Percentiles rank a stretch among this genome's conserved stretches.
Evolutionary conservation across 2,888 invertebrate genomes (phyloP).

Genomic region (Laothoe populi): DNA sequence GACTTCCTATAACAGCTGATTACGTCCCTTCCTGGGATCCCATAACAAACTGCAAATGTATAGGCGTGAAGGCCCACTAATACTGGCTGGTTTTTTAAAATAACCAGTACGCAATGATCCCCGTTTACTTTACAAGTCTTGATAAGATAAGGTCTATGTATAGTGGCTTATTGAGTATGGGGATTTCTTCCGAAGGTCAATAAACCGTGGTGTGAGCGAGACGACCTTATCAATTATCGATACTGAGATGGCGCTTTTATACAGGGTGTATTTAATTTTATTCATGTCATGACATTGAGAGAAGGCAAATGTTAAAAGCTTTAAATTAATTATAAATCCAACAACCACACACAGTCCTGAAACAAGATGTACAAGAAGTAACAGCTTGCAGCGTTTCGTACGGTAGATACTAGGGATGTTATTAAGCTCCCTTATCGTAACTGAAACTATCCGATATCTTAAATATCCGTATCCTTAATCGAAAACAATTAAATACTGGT

Average conservation of each 20-base stretch:
- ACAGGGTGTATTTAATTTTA: slow-evolving; percentile 47
- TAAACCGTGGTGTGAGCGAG: slow-evolving; percentile 69
- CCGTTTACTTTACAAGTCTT: not conserved
- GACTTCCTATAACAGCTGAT: not conserved
- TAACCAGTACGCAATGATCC: slow-evolving; percentile 39
- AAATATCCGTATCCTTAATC: no score
- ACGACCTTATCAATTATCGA: slow-evolving; percentile 76
- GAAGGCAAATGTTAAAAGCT: no score
- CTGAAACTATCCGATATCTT: no score
- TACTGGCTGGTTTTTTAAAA: slow-evolving; percentile 30
- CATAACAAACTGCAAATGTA: slow-evolving; percentile 26
- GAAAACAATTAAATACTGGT: no score
- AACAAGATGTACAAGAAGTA: no score
- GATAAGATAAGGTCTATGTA: slow-evolving; percentile 30
- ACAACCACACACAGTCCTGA: no score
- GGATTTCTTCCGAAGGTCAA: slow-evolving; percentile 63
- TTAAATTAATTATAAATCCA: no score
- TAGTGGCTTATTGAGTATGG: slow-evolving; percentile 29
- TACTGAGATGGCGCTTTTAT: slow-evolving; percentile 54
- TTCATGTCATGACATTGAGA: no score
- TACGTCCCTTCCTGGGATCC: slow-evolving; percentile 7
- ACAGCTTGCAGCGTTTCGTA: no score
- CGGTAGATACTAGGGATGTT: no score
- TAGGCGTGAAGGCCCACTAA: slow-evolving; percentile 16
- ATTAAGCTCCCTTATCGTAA: no score